Conservation (phyloP, 1,140 invertebrate species). For the Dermatophagoides farinae region DNA sequence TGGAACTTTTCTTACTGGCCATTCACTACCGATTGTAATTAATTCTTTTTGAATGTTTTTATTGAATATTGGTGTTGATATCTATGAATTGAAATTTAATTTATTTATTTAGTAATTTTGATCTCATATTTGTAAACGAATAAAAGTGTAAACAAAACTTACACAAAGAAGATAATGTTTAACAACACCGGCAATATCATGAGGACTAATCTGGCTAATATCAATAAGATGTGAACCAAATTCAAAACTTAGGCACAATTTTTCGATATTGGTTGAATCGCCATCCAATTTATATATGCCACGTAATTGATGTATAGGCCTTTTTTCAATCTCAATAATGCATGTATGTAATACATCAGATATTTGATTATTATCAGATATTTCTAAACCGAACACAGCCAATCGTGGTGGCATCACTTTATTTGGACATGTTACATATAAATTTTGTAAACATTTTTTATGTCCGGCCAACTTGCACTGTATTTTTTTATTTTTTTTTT, state of each 20-base stretch:
- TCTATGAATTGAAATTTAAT: not conserved
- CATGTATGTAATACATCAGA: constrained; percentile 12
- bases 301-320: constrained; percentile 6
- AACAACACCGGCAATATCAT: constrained; percentile 13
- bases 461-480: constrained; percentile 8
- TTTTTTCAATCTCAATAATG: constrained; percentile 10
- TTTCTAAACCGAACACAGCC: constrained; percentile 4
- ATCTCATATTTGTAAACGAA: not conserved
- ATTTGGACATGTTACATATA: constrained; percentile 1
- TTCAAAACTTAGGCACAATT: constrained; percentile 11
- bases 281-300: constrained; percentile 12
- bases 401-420: constrained; percentile 5
- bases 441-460: constrained; percentile 5
- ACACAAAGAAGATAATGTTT: constrained; percentile 12
- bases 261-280: not conserved
- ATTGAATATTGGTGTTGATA: constrained; percentile 12
- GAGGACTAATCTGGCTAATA: constrained; percentile 1
- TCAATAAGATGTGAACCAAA: constrained; percentile 13
- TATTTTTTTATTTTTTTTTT: no score
- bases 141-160: not conserved
- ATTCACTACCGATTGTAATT: constrained; percentile 6
- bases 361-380: constrained; percentile 2
- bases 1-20: constrained; percentile 7
- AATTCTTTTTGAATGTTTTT: constrained; percentile 8
- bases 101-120: not conserved